Evolutionary conservation across 2,888 invertebrate species (phyloP).

Genomic region (Eucera pruinosa): DNA sequence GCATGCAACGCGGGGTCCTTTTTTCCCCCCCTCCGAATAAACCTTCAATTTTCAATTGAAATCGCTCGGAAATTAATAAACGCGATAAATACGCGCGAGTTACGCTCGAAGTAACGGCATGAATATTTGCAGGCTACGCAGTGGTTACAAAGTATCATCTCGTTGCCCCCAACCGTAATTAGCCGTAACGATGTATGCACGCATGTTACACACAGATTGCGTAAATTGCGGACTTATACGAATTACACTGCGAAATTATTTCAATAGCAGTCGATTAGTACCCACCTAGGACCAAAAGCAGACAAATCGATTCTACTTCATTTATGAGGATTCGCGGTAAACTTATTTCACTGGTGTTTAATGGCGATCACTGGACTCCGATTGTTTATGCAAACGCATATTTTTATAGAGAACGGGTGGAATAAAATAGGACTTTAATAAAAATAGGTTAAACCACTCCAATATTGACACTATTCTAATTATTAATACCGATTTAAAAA

Average conservation of each 20-base stretch:
- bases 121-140: conserved; percentile 18
- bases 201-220: conserved; percentile 32
- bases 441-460: too few relatives aligned
- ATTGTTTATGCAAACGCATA: too few relatives aligned
- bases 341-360: too few relatives aligned
- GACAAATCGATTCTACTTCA: conserved; percentile 23
- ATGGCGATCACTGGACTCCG: too few relatives aligned
- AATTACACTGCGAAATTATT: conserved; percentile 43
- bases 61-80: conserved; percentile 37
- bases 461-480: too few relatives aligned
- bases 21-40: not conserved
- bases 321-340: conserved; percentile 22
- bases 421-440: too few relatives aligned
- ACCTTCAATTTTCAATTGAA: not conserved
- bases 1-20: not conserved
- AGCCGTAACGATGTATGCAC: conserved; percentile 24
- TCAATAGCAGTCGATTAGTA: conserved; percentile 39
- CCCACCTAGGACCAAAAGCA: not conserved
- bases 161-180: conserved; percentile 32
- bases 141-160: conserved; percentile 12
- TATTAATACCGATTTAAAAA: too few relatives aligned
- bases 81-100: conserved; percentile 11
- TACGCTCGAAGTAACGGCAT: not conserved
- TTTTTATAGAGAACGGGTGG: too few relatives aligned
- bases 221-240: conserved; percentile 35